Evolutionary conservation across 2,113 vertebrate genomes (phyloP), one percentile per base, ranked within the genome.

Genomic region (Riparia riparia): DNA sequence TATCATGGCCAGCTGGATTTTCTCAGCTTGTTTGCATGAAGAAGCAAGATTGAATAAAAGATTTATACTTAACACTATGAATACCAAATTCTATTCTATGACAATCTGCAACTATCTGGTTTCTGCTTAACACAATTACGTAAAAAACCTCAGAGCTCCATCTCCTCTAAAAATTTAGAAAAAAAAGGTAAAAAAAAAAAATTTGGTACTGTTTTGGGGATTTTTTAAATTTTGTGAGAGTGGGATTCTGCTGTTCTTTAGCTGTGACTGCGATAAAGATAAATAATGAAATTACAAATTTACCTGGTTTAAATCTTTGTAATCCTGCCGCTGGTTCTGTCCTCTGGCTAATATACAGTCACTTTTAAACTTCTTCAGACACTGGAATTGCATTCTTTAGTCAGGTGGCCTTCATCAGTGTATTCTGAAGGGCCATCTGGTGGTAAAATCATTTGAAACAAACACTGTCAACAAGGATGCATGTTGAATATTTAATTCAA

Each of bases 1-100:
- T 95, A 95, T 89, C 85, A 50, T 39, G 65, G 86, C 88, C 95
- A 96, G 94, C 90, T 97, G 95, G 86, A 64, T 94, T 91, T 94
- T 93, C 83, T 97, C 93, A 95, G 81, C 44, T 50, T 82, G 56
- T 82, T 91, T 82, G 89, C 57, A 68, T 95, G 84, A 95, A 91
- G 77, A 47, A 82, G 61, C 77, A 92, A 86, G 72, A 91, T 37
- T n/a, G 89, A 94, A 60, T 70, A 77, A 61, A 83, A 88, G 58
- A 73, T 90, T 89, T 58, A 39, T 83, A 45, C 32, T 95, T 90
- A 90, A 88, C 49, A 34, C 86, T 82, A 4, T 86, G 71, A 89
- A 70, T 85, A 51, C 34, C 54, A 65, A 80, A 86, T 86, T 50
- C 50, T 81, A 14, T 83, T 83, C 31, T 66, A 19, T 70, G 74